Conservation (phyloP, 2,113 vertebrate genomes). For the Mungos mungo region DNA sequence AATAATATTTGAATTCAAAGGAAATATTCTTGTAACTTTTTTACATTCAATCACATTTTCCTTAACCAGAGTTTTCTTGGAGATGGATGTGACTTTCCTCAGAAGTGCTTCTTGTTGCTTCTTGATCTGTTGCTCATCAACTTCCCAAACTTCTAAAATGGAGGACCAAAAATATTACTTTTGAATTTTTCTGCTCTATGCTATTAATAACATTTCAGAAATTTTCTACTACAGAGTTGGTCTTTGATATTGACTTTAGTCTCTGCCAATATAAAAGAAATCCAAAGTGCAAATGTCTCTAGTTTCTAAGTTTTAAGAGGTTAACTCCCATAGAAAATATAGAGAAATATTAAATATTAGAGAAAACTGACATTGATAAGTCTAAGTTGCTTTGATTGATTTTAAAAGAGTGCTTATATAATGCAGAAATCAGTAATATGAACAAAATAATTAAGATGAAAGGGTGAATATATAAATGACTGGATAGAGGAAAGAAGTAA, state of each 20-base stretch:
- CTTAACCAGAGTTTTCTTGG: conserved; percentile 64
- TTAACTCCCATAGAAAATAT: background rate
- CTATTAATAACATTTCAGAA: conserved; percentile 51
- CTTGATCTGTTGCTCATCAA: conserved; percentile 66
- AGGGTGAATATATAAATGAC: background rate
- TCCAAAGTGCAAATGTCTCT: background rate
- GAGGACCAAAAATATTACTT: conserved; percentile 70
- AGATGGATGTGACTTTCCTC: conserved; percentile 64
- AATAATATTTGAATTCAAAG: conserved; percentile 59
- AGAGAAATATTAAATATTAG: background rate
- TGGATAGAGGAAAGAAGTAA: background rate
- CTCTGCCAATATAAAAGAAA: conserved; percentile 14
- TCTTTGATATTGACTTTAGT: background rate
- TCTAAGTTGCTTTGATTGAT: background rate
- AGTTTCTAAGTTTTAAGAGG: background rate
- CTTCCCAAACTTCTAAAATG: conserved; percentile 76
- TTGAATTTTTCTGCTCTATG: conserved; percentile 48
- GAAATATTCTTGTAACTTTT: conserved; percentile 51
- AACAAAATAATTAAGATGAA: conserved; percentile 28
- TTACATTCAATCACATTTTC: conserved; percentile 63
- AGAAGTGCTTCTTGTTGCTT: conserved; percentile 63
- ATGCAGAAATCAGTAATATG: background rate
- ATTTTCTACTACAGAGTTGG: conserved; percentile 18
- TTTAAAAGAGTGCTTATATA: background rate
- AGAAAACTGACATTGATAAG: background rate